Conservation (phyloP, 2,888 invertebrate species). For the Drosophila emarginata region DNA sequence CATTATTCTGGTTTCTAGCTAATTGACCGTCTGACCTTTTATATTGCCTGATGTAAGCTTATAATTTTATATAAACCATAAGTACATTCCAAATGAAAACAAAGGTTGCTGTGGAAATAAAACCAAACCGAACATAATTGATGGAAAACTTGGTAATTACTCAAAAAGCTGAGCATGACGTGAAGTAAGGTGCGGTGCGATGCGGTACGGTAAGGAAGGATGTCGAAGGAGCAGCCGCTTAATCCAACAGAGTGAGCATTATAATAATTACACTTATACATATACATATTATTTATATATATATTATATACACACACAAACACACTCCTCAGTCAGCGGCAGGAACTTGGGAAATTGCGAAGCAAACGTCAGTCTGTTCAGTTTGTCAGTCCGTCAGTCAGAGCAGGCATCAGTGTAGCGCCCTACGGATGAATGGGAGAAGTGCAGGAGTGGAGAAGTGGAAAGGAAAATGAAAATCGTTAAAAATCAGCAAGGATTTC, state of each 20-base stretch:
- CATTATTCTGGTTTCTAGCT: not conserved
- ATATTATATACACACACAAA: not conserved
- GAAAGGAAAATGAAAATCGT: conserved; percentile 43
- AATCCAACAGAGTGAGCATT: conserved; percentile 52
- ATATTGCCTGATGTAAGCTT: not conserved
- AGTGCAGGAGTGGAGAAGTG: too few species aligned
- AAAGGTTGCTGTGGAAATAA: conserved; percentile 31
- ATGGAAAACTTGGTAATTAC: conserved; percentile 58
- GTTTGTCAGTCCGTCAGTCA: conserved; percentile 3
- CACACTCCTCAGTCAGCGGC: not conserved
- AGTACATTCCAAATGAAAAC: conserved; percentile 18
- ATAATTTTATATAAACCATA: not conserved
- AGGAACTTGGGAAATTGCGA: conserved; percentile 49
- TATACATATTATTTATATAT: not conserved
- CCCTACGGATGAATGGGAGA: too few species aligned
- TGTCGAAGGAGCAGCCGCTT: conserved; percentile 27
- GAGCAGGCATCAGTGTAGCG: not conserved
- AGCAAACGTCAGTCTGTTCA: conserved; percentile 33
- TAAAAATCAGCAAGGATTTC: conserved; percentile 50
- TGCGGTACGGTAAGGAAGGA: not conserved
- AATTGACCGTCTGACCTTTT: not conserved
- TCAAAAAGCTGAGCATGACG: conserved; percentile 41
- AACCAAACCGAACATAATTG: conserved; percentile 48
- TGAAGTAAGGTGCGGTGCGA: not conserved
- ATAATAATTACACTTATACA: conserved; percentile 53